Percentiles rank a stretch among this genome's conserved stretches.
phyloP scores from a whole-genome alignment of 2,113 vertebrate species.

The Isurus oxyrinchus region DNA sequence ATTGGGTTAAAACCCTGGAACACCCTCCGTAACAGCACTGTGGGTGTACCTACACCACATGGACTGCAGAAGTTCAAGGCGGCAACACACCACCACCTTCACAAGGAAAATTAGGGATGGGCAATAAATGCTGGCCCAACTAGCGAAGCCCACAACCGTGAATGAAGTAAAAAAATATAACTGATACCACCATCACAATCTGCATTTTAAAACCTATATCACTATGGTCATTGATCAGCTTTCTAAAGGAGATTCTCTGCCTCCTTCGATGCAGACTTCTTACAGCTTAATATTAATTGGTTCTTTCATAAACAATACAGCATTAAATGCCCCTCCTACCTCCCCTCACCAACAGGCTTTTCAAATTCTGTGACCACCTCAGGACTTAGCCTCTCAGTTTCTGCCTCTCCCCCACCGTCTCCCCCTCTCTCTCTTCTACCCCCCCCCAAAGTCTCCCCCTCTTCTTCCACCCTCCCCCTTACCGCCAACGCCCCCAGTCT shows the following conservation, averaged over 20 bases:
- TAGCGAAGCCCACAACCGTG: too few species aligned
- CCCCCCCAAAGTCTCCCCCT: too few species aligned
- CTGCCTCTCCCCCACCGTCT: background rate
- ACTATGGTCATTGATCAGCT: background rate
- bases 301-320: background rate
- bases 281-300: background rate
- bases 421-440: too few species aligned
- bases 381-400: background rate
- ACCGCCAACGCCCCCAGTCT: accelerated
- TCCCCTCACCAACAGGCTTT: background rate
- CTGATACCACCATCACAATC: too few species aligned
- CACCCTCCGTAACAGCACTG: too few species aligned
- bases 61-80: too few species aligned
- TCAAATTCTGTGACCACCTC: background rate
- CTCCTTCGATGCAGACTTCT: background rate
- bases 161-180: too few species aligned
- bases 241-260: background rate
- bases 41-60: too few species aligned
- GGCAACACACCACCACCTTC: too few species aligned
- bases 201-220: background rate
- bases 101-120: too few species aligned
- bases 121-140: too few species aligned
- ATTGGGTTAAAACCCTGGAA: too few species aligned
- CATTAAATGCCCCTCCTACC: background rate
- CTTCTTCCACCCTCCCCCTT: background rate